Base-by-base conservation (phyloP, 2,113 vertebrate species). In the Reinhardtius hippoglossoides region DNA sequence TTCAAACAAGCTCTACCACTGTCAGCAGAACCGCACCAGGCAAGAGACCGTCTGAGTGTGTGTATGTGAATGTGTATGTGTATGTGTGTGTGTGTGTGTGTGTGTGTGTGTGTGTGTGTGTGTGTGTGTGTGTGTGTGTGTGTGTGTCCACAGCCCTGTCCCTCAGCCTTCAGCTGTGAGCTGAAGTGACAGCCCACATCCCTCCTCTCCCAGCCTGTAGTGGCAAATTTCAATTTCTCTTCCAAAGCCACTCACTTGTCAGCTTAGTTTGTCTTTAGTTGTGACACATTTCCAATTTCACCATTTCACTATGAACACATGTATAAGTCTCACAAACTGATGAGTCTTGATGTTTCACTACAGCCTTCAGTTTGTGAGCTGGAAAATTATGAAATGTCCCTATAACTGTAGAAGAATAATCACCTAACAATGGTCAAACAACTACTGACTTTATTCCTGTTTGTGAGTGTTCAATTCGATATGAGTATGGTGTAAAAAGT, bases 191-290 rank as follows among this genome's bases (percentile, higher is more conserved):
- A 76, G 24, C 13, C 1, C 65, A 68, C 48, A 74, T 62, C 42
- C 54, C 50, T 27, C 24, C 63, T 80, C 64, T 37, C 56, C 48
- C 18, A 59, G 16, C 27, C 31, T 61, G 9, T 16, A 44, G 46
- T 42, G 23, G 18, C 6, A 61, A 55, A 61, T 55, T 46, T 55
- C 56, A 44, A 23, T 67, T 73, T 67, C 24, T 48, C 69, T 24
- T 80, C 63, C 48, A 73, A 80, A 80, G 77, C 46, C 24, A 56
- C 64, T 68, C 55, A 63, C 40, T 15, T 57, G 64, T 68, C 64
- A 57, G 37, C 58, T 80, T 56, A 48, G 48, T 62, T 56, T 80
- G 31, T 61, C 64, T 56, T 60, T 55, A 56, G 55, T 79, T 55
- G 31, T 72, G 62, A 73, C 23, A 71, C 31, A n/a, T 46, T 13